Percentiles rank a stretch among this genome's conserved stretches.
These are phyloP conservation scores for Mungos mungo DNA, from an alignment of 2,113 vertebrate species.

Conservation along the genomic window DNA sequence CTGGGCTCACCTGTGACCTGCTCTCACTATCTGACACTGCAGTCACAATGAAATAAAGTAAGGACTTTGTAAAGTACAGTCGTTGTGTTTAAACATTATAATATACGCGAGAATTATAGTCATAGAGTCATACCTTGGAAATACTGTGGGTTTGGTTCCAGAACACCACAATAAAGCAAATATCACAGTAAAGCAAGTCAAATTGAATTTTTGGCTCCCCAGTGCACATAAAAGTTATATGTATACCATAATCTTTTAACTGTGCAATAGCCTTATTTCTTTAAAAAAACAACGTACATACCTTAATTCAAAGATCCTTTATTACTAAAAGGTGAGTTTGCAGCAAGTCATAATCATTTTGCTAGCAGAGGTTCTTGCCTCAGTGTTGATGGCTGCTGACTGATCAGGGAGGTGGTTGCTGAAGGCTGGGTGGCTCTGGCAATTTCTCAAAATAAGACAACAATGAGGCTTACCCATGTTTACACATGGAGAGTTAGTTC, in stretches of 20 bases:
- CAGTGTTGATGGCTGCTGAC: not conserved
- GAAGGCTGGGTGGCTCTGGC: not conserved
- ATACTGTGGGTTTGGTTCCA: not conserved
- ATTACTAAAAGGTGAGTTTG: not conserved
- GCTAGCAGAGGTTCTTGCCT: not conserved
- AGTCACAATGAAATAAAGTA: constrained; percentile 1
- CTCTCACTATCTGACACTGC: not conserved
- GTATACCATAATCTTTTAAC: not conserved
- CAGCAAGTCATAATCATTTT: not conserved
- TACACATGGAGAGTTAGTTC: not conserved
- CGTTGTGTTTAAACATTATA: not conserved
- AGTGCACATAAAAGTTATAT: not conserved
- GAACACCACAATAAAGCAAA: not conserved
- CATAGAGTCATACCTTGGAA: not conserved
- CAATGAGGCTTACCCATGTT: not conserved
- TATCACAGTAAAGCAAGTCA: not conserved
- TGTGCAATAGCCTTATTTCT: not conserved
- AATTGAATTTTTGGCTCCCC: not conserved
- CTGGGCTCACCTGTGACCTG: not conserved
- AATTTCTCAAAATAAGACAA: not conserved
- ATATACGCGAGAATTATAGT: not conserved
- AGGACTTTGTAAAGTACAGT: no score
- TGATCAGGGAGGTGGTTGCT: not conserved
- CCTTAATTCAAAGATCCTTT: not conserved
- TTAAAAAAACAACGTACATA: not conserved